These are phyloP conservation scores for Druceiella hillmani DNA, from an alignment of 2,888 invertebrate species.

Conservation along the genomic window DNA sequence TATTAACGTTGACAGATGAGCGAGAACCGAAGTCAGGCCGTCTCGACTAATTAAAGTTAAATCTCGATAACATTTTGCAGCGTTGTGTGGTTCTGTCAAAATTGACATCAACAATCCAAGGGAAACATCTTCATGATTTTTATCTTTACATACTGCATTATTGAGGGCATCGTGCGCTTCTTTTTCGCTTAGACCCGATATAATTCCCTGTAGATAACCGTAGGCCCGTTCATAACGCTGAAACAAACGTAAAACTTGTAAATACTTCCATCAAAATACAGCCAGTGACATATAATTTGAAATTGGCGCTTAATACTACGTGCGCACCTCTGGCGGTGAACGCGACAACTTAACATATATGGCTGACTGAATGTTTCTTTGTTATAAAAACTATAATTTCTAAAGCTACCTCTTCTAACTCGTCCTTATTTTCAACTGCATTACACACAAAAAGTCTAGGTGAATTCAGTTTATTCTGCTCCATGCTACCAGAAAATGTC, in stretches of 20 bases:
- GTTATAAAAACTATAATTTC: constrained; percentile 37
- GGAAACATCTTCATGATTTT: constrained; percentile 89
- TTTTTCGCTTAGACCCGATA: constrained; percentile 82
- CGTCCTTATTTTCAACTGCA: constrained; percentile 83
- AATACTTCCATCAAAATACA: constrained; percentile 17
- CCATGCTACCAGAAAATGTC: constrained; percentile 48
- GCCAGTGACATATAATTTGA: constrained; percentile 30
- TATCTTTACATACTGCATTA: constrained; percentile 82
- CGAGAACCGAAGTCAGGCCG: constrained; percentile 77
- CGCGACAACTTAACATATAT: constrained; percentile 37
- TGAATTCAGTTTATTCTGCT: constrained; percentile 53
- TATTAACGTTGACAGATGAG: constrained; percentile 77
- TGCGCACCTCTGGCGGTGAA: constrained; percentile 46
- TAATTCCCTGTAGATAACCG: constrained; percentile 68
- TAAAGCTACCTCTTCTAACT: constrained; percentile 80
- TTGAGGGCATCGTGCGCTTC: constrained; percentile 91
- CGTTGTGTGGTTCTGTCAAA: constrained; percentile 77
- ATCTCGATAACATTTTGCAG: constrained; percentile 85
- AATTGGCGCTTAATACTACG: constrained; percentile 39
- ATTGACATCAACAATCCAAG: constrained; percentile 86
- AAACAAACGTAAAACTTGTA: constrained; percentile 32
- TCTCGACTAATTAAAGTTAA: constrained; percentile 86
- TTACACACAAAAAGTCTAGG: constrained; percentile 78
- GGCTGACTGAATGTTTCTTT: constrained; percentile 48
- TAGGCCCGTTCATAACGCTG: constrained; percentile 90